A percentile compares a stretch with the other conserved stretches of the same genome.
Conservation (phyloP, 2,797 vertebrate genomes). For the Trachops cirrhosus region DNA sequence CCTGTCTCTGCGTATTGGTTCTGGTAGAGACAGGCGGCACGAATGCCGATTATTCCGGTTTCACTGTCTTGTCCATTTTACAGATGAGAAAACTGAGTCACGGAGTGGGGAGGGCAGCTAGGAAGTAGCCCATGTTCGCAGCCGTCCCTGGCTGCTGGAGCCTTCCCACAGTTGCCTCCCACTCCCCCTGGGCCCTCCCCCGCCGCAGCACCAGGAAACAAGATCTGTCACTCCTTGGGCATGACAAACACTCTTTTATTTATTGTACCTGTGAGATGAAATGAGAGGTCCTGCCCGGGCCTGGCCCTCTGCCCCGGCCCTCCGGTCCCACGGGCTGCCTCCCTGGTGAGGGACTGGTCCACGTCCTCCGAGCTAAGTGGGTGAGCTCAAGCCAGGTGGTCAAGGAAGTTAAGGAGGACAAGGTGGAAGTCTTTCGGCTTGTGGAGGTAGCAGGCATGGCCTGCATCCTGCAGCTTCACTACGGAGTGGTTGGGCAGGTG, state of each 20-base stretch:
- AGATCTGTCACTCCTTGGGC: background rate
- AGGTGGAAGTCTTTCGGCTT: slow-evolving; percentile 92
- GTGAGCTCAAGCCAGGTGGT: slow-evolving; percentile 48
- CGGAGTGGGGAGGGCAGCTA: background rate
- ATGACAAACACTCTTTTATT: slow-evolving; percentile 49
- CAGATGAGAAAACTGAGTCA: background rate
- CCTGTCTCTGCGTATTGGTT: background rate
- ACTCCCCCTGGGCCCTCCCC: background rate
- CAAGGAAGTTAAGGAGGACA: slow-evolving; percentile 89
- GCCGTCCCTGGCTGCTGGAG: background rate
- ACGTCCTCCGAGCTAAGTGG: background rate
- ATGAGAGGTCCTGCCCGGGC: background rate
- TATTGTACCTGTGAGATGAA: slow-evolving; percentile 34
- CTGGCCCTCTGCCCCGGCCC: background rate
- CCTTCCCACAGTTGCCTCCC: background rate
- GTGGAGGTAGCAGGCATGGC: slow-evolving; percentile 97
- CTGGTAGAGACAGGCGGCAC: background rate
- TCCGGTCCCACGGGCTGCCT: background rate
- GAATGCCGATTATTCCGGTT: background rate
- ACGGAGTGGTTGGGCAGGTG: slow-evolving; percentile 89
- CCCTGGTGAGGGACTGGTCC: background rate
- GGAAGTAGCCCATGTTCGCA: background rate
- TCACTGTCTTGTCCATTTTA: background rate
- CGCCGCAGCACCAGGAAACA: background rate
- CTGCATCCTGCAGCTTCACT: slow-evolving; percentile 86